Conservation (phyloP, 2,113 vertebrate species). For the Halcyon senegalensis region DNA sequence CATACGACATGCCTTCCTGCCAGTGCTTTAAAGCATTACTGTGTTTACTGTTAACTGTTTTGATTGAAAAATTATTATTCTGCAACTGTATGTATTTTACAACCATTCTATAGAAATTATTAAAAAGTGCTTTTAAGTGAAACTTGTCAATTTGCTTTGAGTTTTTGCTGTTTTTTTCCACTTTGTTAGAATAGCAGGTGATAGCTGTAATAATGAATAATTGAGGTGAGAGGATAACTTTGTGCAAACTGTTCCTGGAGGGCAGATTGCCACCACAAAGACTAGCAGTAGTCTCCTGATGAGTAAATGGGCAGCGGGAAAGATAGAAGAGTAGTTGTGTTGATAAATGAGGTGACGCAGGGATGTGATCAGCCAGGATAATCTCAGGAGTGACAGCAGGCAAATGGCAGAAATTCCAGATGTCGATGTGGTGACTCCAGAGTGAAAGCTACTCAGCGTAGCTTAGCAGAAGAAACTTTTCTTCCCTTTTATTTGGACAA, state of each 20-base stretch:
- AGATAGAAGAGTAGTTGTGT: not conserved
- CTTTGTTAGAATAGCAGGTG: not conserved
- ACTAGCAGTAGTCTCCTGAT: not conserved
- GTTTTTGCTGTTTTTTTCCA: not conserved
- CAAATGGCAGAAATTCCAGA: not conserved
- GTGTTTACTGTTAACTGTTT: not conserved
- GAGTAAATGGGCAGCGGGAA: not conserved
- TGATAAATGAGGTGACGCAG: not conserved
- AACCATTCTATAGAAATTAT: not conserved
- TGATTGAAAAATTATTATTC: not conserved
- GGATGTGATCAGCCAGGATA: not conserved
- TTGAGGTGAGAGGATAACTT: not conserved
- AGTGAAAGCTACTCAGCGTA: not conserved
- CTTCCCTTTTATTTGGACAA: not conserved
- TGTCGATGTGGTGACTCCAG: not conserved
- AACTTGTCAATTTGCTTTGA: not conserved
- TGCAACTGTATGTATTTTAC: not conserved
- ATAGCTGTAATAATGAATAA: not conserved
- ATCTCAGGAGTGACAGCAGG: not conserved
- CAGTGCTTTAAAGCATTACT: not conserved
- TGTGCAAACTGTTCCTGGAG: not conserved
- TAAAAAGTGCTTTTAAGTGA: not conserved
- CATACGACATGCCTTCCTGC: not conserved
- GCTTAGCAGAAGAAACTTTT: not conserved
- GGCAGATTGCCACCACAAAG: not conserved